Evolutionary conservation across 2,797 vertebrate species (phyloP), one percentile per base, ranked within the genome.

Genomic region (Gymnodraco acuticeps): DNA sequence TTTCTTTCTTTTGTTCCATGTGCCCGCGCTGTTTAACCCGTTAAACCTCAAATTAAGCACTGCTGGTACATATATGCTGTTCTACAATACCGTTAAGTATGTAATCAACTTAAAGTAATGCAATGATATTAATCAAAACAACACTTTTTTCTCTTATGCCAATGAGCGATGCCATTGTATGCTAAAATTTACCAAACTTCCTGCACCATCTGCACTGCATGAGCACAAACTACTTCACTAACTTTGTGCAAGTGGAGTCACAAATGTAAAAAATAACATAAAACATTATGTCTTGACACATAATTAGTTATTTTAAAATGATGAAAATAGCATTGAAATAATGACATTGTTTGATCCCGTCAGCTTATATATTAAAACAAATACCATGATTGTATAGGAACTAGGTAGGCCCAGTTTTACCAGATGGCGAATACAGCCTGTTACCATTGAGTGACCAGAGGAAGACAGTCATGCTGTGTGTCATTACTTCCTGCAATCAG

Each of bases 401-500:
- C 17, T 0, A 14, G 20, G 1, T 20, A 10, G 41, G 11, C 17
- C 20, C 20, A 31, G 55, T 4, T 42, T 50, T 13, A n/a, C 11
- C 15, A 17, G n/a, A 50, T 43, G 23, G 23, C 2, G 3, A 51
- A 31, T 23, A 16, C 46, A 53, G 58, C 45, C 42, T 1, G 1
- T 60, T 66, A 14, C 12, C 52, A 33, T 27, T 33, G 33, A 55
- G 38, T 16, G 41, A 74, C 42, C 46, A 17, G 20, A 56, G 47
- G 9, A 50, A 64, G 47, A 19, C 58, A 47, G 6, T 43, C 53
- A n/a, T 20, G 23, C 10, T 3, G 0, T 46, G 52, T 23, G 16
- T 19, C 63, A 23, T 63, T 70, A 50, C 33, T 11, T 59, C 38
- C 59, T 69, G 45, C 50, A 69, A 23, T 46, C 59, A 51, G 63